Evolutionary conservation across 2,113 vertebrate species (phyloP), one percentile per base, ranked within the genome.

Genomic region (Odontophorus gujanensis): DNA sequence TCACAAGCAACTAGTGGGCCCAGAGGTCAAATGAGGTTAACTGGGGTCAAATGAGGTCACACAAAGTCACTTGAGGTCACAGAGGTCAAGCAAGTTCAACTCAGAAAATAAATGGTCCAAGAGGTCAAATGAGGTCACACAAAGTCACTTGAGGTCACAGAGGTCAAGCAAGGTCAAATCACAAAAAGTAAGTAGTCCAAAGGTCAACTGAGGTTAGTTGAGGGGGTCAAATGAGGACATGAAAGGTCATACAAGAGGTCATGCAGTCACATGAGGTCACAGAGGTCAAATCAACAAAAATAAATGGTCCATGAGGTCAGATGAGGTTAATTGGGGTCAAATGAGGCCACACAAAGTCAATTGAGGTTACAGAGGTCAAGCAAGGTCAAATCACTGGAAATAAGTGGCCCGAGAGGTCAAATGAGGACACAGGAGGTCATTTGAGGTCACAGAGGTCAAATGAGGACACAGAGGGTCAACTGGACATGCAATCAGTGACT

Each of bases 261-360:
- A 28, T 4, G 1, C 28, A 40, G 3, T 9, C 13, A 26, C 11
- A 19, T 11, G 13, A 47, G 45, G 34, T 22, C 43, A 5, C 6
- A 1, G 13, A 47, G 45, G 34, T 22, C 43, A 5, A 9, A 1
- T 15, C 13, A 7, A 5, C 5, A 5, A 13, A 36, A 61, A 36
- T 24, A 25, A 61, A 8, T 22, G 20, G 7, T 3, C 18, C 7
- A 2, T 34, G 18, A 9, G 58, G 47, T 42, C 28, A 78, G 10
- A 4, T 13, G 4, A 26, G 47, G 48, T 7, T 3, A 40, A 50
- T 5, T n/a, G 30, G 24, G 48, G 38, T 65, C 28, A 40, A 25
- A 14, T 10, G 21, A 48, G 71, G 51, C 2, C 36, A 53, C 20
- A 19, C 40, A 8, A 16, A 38, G 38, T 78, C 36, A 61, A 9